A percentile compares a stretch with the other conserved stretches of the same genome.
These are phyloP conservation scores for Drosophila subquinaria DNA, from an alignment of 2,888 invertebrate species.

Conservation along the genomic window DNA sequence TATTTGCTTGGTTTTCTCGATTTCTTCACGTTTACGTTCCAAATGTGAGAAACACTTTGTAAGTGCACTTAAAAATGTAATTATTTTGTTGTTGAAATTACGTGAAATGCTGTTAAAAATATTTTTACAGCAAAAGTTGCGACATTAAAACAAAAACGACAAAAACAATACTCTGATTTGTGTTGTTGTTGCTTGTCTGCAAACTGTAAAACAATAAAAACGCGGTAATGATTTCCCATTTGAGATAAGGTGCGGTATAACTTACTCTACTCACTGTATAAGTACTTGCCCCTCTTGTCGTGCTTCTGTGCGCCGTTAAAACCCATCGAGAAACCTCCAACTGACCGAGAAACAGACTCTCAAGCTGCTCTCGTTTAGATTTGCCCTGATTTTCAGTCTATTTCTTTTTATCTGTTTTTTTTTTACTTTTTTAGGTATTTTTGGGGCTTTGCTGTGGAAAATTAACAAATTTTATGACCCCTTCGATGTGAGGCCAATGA, in stretches of 20 bases:
- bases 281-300: not conserved
- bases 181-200: conserved; percentile 64
- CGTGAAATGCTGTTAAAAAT: conserved; percentile 76
- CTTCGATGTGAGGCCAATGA: conserved; percentile 64
- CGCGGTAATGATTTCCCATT: conserved; percentile 78
- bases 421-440: conserved; percentile 13
- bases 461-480: conserved; percentile 69
- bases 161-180: conserved; percentile 20
- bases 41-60: conserved; percentile 68
- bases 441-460: conserved; percentile 47
- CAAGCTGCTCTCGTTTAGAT: conserved; percentile 71
- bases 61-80: conserved; percentile 74
- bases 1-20: conserved; percentile 9
- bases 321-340: conserved; percentile 34
- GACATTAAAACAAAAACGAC: conserved; percentile 60
- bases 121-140: conserved; percentile 74
- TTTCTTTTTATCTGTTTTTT: conserved; percentile 22
- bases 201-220: conserved; percentile 74
- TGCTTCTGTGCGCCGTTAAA: conserved; percentile 56
- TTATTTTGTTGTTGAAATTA: conserved; percentile 73
- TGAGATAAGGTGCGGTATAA: conserved; percentile 72
- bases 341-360: conserved; percentile 32
- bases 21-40: conserved; percentile 52
- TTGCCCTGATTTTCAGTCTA: conserved; percentile 63
- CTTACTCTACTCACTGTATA: conserved; percentile 21